Evolutionary conservation across 2,888 invertebrate genomes (phyloP).

Genomic region (Gari tellinella): DNA sequence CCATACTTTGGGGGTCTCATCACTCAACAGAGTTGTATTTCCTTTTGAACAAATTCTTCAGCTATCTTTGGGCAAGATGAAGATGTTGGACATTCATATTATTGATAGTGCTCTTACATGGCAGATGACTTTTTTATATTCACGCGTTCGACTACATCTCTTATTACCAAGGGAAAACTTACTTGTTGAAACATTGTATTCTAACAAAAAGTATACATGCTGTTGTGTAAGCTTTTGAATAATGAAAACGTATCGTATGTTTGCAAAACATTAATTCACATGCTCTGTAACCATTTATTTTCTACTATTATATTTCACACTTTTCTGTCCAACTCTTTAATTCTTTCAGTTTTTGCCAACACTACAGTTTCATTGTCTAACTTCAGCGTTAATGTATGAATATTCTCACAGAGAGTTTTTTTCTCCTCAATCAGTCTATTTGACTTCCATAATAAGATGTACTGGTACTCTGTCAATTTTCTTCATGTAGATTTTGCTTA

Average conservation of each 20-base stretch:
- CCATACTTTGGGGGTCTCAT: constrained; percentile 50
- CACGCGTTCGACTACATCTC: constrained; percentile 34
- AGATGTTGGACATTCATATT: constrained; percentile 51
- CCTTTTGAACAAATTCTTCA: constrained; percentile 30
- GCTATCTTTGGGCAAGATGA: constrained; percentile 41
- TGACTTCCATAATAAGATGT: constrained; percentile 21
- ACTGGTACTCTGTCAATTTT: constrained; percentile 13
- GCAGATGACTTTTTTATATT: constrained; percentile 33
- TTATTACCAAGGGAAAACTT: constrained; percentile 41
- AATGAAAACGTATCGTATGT: constrained; percentile 21
- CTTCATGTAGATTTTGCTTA: constrained; percentile 20
- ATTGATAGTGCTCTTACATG: constrained; percentile 38
- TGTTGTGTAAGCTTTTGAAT: constrained; percentile 27
- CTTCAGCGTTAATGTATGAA: constrained; percentile 13
- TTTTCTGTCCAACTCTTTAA: constrained; percentile 12
- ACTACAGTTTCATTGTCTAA: constrained; percentile 15
- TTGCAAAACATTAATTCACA: constrained; percentile 15
- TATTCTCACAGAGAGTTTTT: constrained; percentile 17
- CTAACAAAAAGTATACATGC: constrained; percentile 40
- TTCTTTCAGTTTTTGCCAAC: constrained; percentile 19
- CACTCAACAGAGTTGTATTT: constrained; percentile 44
- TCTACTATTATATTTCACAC: constrained; percentile 20
- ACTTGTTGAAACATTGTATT: constrained; percentile 37
- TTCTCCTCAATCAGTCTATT: constrained; percentile 16
- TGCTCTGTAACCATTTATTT: constrained; percentile 31